These are phyloP conservation scores for Philereme vetulata DNA, from an alignment of 2,888 invertebrate species.

Conservation along the genomic window DNA sequence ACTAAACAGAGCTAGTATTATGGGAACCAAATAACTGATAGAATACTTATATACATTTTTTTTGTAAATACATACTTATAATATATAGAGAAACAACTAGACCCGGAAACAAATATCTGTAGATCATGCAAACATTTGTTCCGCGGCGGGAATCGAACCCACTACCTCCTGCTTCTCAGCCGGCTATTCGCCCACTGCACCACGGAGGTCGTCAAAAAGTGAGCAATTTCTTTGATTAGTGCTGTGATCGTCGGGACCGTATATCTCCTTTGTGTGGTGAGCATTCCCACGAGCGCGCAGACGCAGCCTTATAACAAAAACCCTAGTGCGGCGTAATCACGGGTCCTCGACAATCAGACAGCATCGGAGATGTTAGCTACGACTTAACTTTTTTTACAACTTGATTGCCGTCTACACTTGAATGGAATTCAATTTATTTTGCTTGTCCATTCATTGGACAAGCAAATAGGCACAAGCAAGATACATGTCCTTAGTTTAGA, in stretches of 20 bases:
- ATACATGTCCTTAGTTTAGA: slow-evolving; percentile 10
- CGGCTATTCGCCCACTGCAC: too few relatives aligned
- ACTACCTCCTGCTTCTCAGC: too few relatives aligned
- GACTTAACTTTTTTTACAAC: slow-evolving; percentile 38
- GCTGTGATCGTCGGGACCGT: slow-evolving; percentile 37
- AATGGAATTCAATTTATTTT: slow-evolving; percentile 45
- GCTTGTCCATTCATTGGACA: slow-evolving; percentile 38
- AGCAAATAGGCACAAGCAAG: slow-evolving; percentile 33
- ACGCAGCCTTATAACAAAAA: slow-evolving; percentile 46
- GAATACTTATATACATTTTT: too few relatives aligned
- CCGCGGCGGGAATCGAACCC: too few relatives aligned
- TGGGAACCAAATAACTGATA: too few relatives aligned
- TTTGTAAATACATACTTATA: too few relatives aligned
- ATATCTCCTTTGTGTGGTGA: slow-evolving; percentile 44
- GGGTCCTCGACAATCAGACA: slow-evolving; percentile 54
- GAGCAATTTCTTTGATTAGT: slow-evolving; percentile 37
- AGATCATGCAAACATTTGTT: too few relatives aligned
- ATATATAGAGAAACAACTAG: too few relatives aligned
- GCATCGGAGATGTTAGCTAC: slow-evolving; percentile 41
- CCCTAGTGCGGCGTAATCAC: slow-evolving; percentile 43
- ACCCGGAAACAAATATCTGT: too few relatives aligned
- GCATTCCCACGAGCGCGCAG: slow-evolving; percentile 48
- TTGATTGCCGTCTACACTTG: slow-evolving; percentile 35
- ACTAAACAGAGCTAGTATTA: too few relatives aligned
- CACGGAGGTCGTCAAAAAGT: too few relatives aligned